Base-by-base conservation (phyloP, 2,113 vertebrate genomes). In the Hyperoodon ampullatus region DNA sequence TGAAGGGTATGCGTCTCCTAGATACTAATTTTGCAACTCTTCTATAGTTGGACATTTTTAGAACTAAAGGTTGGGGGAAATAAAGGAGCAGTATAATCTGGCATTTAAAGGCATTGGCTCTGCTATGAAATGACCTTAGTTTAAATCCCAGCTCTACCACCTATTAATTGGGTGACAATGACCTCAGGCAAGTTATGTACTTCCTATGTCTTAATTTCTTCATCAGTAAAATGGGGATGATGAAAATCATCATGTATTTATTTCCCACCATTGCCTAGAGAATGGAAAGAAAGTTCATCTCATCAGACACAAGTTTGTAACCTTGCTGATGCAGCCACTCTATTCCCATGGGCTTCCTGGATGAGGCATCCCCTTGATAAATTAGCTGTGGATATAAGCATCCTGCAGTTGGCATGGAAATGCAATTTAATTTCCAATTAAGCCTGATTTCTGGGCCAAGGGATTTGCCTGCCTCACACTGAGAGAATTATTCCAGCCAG, bases 381-480 rank as follows among this genome's bases (percentile, higher is more conserved):
- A 93, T 96, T 75, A 96, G 93, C 96, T 93, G 58, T 91, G 90
- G 94, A 39, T 74, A 39, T 5, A 93, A 68, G 86, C 39, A 55
- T 92, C 90, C 81, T 95, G 82, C 68, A 93, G 91, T 63, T 92
- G 88, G 93, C n/a, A 8, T 71, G 83, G 58, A 96, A 92, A 97
- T 92, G 88, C 81, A 94, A 97, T 94, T 96, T 98, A 95, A 94
- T 97, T 96, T 97, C 88, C 91, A 94, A 96, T 97, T 96, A 97
- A 97, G 82, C 72, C 72, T 82, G 44, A 88, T 97, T 96, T 97
- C 93, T 88, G 77, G 81, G 93, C 66, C 5, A 6, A 68, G 55
- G 66, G 66, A 77, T 88, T 88, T 83, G 88, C 55, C 93, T 74
- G 63, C 44, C 77, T 94, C 93, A 33, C 60, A 28, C 77, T 66